Base-by-base conservation (phyloP, 2,797 vertebrate species). In the Otolemur crassicaudatus region DNA sequence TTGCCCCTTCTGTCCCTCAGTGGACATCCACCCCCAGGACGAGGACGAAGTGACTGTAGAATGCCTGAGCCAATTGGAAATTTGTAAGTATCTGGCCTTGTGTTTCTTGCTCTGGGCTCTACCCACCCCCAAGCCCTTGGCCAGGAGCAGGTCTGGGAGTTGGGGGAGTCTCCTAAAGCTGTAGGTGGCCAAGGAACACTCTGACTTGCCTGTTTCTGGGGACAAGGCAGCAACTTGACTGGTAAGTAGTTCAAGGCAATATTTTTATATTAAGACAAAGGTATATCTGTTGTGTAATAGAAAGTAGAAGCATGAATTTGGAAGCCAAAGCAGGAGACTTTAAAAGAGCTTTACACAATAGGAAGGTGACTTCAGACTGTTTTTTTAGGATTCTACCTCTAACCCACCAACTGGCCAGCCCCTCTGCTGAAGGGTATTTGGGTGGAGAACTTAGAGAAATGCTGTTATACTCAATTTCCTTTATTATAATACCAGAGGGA, bases 201-300 rank as follows among this genome's bases (percentile, higher is more conserved):
- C 31, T 65, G 70, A 58, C 20, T 69, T 87, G 79, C 20, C 87
- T 40, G n/a, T 87, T 67, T 34, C 90, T 72, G 23, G 56, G 31
- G 27, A 14, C 46, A 92, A 70, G 89, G 53, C 49, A 63, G 31
- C 13, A 5, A 72, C 37, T 20, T 82, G 83, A 60, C 61, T 84
- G 58, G 34, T 72, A 61, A 83, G 53, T 53, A 22, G 82, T n/a
- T 77, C 22, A 60, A 90, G 65, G 17, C 16, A 9, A 4, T 49
- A 46, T 82, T 94, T 95, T 83, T 80, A 90, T 61, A 19, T 60
- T 53, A 70, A 94, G 77, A 75, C 49, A 80, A 70, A 65, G 34
- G 63, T 3, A 20, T 16, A 7, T 16, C 23, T 79, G 19, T 27
- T 70, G 40, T 60, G 19, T 27, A 65, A 25, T 14, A 25, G 46